Conservation (phyloP, 2,113 vertebrate genomes). For the Xiphophorus maculatus region DNA sequence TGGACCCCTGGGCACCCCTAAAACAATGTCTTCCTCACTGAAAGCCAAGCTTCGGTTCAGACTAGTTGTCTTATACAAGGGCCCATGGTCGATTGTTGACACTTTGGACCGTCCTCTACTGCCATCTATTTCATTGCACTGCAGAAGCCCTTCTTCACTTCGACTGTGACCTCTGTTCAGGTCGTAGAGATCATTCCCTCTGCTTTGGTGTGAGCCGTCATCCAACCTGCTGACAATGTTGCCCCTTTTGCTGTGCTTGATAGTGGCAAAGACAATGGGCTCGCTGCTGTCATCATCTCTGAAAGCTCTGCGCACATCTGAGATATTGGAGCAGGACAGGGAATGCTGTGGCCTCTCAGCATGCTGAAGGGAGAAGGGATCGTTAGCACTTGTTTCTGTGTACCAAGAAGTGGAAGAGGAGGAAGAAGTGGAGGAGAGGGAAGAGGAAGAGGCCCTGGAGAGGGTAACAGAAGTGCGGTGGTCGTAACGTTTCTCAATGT, state of each 20-base stretch:
- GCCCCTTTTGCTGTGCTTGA: slow-evolving; percentile 38
- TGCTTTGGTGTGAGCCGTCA: slow-evolving; percentile 17
- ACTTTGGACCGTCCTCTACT: slow-evolving; percentile 7
- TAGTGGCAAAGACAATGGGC: slow-evolving; percentile 58
- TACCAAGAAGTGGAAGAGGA: slow-evolving; percentile 76
- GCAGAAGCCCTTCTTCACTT: slow-evolving; percentile 71
- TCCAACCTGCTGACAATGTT: slow-evolving; percentile 7
- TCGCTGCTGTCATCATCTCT: slow-evolving; percentile 43
- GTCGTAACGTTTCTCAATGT: slow-evolving; percentile 56
- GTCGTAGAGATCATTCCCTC: slow-evolving; percentile 23
- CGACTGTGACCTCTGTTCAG: slow-evolving; percentile 74
- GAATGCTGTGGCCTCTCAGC: slow-evolving; percentile 72
- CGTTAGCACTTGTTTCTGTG: slow-evolving; percentile 73
- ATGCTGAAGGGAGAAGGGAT: slow-evolving; percentile 53
- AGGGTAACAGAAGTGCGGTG: slow-evolving; percentile 52
- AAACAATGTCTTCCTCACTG: slow-evolving; percentile 62
- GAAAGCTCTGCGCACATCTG: slow-evolving; percentile 56
- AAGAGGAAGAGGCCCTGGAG: slow-evolving; percentile 69
- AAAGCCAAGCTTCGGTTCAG: slow-evolving; percentile 73
- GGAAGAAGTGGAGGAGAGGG: slow-evolving; percentile 69
- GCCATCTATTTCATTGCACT: slow-evolving; percentile 29
- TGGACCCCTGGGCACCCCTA: slow-evolving; percentile 54
- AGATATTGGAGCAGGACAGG: slow-evolving; percentile 79
- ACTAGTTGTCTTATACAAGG: slow-evolving; percentile 75
- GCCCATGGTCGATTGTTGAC: slow-evolving; percentile 31